Percentiles rank a stretch among this genome's conserved stretches.
Conservation (phyloP, 2,113 vertebrate genomes). For the Corythoichthys haematopterus region DNA sequence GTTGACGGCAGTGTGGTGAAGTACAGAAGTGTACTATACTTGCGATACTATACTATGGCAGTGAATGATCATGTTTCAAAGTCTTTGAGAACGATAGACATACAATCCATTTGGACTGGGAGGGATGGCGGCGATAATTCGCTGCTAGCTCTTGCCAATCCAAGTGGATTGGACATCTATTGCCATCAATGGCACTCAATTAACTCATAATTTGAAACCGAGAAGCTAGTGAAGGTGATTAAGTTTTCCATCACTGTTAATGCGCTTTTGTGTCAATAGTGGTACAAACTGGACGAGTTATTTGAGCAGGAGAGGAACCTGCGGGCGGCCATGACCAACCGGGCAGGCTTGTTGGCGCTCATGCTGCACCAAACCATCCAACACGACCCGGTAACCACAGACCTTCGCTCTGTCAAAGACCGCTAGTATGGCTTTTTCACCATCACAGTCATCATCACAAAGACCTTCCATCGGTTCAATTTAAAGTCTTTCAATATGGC, state of each 20-base stretch:
- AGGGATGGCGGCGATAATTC: too few relatives aligned
- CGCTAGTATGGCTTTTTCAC: constrained; percentile 62
- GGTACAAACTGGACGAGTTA: constrained; percentile 91
- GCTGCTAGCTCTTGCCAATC: too few relatives aligned
- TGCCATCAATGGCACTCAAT: too few relatives aligned
- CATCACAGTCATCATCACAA: neutral
- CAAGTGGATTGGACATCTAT: too few relatives aligned
- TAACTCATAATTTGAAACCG: too few relatives aligned
- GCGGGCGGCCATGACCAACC: constrained; percentile 89
- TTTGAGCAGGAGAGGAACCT: constrained; percentile 92
- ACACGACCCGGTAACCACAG: constrained; percentile 85
- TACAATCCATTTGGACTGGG: too few relatives aligned
- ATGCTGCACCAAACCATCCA: constrained; percentile 94
- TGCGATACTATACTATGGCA: too few relatives aligned
- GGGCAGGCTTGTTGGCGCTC: constrained; percentile 85
- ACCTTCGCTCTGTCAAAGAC: constrained; percentile 82
- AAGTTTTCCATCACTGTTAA: neutral
- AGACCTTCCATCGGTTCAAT: neutral
- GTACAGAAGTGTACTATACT: too few relatives aligned
- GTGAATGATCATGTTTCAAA: too few relatives aligned
- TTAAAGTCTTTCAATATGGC: neutral
- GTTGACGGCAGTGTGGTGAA: neutral
- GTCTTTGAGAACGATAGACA: too few relatives aligned
- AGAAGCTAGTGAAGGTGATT: constrained; percentile 46
- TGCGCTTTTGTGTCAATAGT: constrained; percentile 59